Evolutionary conservation across 2,113 vertebrate genomes (phyloP).

Genomic region (Clupea harengus): DNA sequence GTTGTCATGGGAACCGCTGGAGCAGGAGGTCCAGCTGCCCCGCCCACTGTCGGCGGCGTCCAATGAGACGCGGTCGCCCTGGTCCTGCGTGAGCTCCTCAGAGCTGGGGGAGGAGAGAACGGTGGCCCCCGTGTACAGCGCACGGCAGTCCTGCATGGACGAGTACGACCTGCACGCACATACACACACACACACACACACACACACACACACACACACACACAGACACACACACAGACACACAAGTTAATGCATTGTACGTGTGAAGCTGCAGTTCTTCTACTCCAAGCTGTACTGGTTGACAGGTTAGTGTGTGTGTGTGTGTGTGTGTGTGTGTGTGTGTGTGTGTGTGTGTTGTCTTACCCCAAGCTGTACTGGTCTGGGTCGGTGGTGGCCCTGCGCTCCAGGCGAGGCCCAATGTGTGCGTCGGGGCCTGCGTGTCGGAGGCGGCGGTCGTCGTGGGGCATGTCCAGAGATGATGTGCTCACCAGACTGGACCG

Average conservation of each 20-base stretch:
- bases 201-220: not conserved
- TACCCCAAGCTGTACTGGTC: slow-evolving; percentile 96
- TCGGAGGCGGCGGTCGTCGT: slow-evolving; percentile 87
- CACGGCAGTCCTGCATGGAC: slow-evolving; percentile 84
- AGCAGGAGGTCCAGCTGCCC: slow-evolving; percentile 98
- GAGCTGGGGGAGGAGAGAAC: slow-evolving; percentile 93
- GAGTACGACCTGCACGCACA: slow-evolving; percentile 78
- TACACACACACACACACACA: not conserved
- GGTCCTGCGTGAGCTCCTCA: slow-evolving; percentile 95
- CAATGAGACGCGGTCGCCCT: slow-evolving; percentile 91
- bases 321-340: not conserved
- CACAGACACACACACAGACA: not conserved
- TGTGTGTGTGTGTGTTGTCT: slow-evolving; percentile 25
- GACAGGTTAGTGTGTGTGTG: not conserved
- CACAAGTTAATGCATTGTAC: too few species aligned
- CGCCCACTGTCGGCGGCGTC: slow-evolving; percentile 96
- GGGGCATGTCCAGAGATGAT: slow-evolving; percentile 91
- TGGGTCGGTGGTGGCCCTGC: slow-evolving; percentile 82
- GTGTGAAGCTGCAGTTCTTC: too few species aligned
- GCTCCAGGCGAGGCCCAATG: slow-evolving; percentile 82
- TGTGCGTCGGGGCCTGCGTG: slow-evolving; percentile 80
- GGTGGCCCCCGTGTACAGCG: slow-evolving; percentile 82
- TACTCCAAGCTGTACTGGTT: too few species aligned
- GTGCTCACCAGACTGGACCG: slow-evolving; percentile 97
- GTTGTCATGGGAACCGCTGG: slow-evolving; percentile 95